phyloP scores from a whole-genome alignment of 2,888 invertebrate species.

The Diarsia rubi region DNA sequence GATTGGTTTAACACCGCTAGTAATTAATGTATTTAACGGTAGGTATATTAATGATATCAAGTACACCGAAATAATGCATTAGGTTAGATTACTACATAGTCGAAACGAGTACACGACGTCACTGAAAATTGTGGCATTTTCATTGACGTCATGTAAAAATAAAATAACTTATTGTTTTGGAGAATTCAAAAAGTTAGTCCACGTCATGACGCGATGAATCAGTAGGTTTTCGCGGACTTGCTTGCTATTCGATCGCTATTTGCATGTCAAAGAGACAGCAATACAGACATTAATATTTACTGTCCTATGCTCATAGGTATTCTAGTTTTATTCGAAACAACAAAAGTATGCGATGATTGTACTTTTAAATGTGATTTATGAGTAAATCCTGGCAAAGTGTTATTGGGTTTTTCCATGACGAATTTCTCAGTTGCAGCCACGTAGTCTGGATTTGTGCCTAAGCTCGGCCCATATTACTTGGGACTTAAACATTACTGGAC shows the following conservation, averaged over 20 bases:
- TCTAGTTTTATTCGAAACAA: background rate
- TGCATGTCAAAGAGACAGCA: conserved; percentile 41
- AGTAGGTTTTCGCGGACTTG: conserved; percentile 50
- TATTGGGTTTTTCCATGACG: too few species aligned
- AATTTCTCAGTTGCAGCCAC: too few species aligned
- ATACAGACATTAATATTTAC: conserved; percentile 26
- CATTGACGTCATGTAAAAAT: background rate
- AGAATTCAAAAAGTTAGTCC: conserved; percentile 15
- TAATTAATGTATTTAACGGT: background rate
- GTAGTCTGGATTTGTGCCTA: too few species aligned
- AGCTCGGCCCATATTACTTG: too few species aligned
- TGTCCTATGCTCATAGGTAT: background rate
- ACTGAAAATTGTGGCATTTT: background rate
- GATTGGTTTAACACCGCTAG: background rate
- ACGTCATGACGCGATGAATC: conserved; percentile 44
- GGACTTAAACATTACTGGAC: too few species aligned
- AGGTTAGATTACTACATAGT: background rate
- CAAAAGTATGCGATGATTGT: background rate
- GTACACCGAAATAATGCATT: background rate
- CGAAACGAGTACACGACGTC: background rate
- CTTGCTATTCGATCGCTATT: conserved; percentile 34
- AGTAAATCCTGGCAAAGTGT: background rate
- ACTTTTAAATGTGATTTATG: background rate
- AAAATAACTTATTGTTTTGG: background rate
- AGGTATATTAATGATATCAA: background rate